These are phyloP conservation scores for Drosophila erecta DNA, from an alignment of 1,140 invertebrate genomes.

Conservation along the genomic window DNA sequence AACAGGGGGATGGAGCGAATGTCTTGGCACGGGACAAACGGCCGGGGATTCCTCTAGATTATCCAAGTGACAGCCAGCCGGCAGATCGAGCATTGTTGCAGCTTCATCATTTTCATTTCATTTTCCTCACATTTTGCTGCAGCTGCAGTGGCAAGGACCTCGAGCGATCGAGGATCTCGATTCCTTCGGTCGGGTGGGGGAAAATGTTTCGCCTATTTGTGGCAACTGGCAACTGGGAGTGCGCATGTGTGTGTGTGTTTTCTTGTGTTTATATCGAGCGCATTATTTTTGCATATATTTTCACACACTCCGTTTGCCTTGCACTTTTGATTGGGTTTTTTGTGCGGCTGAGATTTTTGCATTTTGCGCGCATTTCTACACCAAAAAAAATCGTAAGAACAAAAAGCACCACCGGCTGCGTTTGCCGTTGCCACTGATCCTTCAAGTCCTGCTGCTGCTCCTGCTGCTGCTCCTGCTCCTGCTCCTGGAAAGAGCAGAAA, in stretches of 20 bases:
- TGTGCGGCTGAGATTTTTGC: constrained; percentile 71
- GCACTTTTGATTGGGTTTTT: constrained; percentile 68
- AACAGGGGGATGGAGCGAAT: constrained; percentile 38
- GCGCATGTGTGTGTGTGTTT: constrained; percentile 6
- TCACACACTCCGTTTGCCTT: constrained; percentile 50
- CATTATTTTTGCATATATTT: constrained; percentile 71
- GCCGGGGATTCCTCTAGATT: constrained; percentile 55
- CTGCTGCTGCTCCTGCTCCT: constrained; percentile 15
- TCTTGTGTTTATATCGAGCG: constrained; percentile 46
- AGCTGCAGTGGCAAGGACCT: constrained; percentile 55
- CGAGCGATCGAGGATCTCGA: constrained; percentile 42
- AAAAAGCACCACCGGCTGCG: constrained; percentile 73
- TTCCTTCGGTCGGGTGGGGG: constrained; percentile 23
- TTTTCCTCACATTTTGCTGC: constrained; percentile 58
- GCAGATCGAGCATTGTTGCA: constrained; percentile 54
- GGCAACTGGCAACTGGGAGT: constrained; percentile 12
- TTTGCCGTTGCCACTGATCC: constrained; percentile 31
- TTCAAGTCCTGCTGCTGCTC: constrained; percentile 16
- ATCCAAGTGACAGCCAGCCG: constrained; percentile 78
- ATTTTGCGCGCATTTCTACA: constrained; percentile 80
- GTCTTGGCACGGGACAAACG: constrained; percentile 66
- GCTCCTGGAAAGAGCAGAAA: constrained; percentile 33
- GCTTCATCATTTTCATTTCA: constrained; percentile 73
- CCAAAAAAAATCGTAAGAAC: constrained; percentile 26
- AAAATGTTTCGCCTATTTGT: constrained; percentile 52